These are phyloP conservation scores for Dryobates pubescens DNA, from an alignment of 2,797 vertebrate species.

Conservation along the genomic window DNA sequence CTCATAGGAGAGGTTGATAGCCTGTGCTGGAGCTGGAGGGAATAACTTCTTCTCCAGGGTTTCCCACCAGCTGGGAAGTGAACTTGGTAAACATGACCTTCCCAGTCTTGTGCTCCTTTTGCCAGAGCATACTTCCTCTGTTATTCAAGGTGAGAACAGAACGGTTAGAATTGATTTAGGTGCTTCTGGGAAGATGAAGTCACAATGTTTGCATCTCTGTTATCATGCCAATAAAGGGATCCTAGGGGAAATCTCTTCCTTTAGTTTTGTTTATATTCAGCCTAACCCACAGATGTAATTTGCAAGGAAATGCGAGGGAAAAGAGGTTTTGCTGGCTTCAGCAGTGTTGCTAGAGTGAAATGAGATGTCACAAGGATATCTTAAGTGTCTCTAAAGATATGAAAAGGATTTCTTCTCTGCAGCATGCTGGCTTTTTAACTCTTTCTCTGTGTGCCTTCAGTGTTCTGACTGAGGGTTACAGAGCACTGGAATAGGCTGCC, in stretches of 20 bases:
- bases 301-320: slow-evolving; percentile 60
- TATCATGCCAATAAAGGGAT: slow-evolving; percentile 43
- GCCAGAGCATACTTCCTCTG: slow-evolving; percentile 40
- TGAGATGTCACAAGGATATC: slow-evolving; percentile 55
- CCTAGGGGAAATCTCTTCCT: slow-evolving; percentile 69
- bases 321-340: slow-evolving; percentile 57
- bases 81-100: slow-evolving; percentile 45
- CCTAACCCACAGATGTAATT: slow-evolving; percentile 57
- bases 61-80: slow-evolving; percentile 33
- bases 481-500: too few relatives aligned
- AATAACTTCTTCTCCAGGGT: background rate
- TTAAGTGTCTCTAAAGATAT: background rate
- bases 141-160: slow-evolving; percentile 63
- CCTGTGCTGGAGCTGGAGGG: background rate
- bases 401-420: background rate
- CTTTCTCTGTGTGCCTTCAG: background rate
- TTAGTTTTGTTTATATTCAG: slow-evolving; percentile 53
- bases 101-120: background rate
- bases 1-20: background rate
- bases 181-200: slow-evolving; percentile 69
- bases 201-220: slow-evolving; percentile 51
- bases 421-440: background rate
- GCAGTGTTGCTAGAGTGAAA: slow-evolving; percentile 15
- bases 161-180: slow-evolving; percentile 31
- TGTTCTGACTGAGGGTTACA: background rate